phyloP scores from a whole-genome alignment of 30 jellyfish, hydroid and myxozoan genomes.

The Mastigias papua region DNA sequence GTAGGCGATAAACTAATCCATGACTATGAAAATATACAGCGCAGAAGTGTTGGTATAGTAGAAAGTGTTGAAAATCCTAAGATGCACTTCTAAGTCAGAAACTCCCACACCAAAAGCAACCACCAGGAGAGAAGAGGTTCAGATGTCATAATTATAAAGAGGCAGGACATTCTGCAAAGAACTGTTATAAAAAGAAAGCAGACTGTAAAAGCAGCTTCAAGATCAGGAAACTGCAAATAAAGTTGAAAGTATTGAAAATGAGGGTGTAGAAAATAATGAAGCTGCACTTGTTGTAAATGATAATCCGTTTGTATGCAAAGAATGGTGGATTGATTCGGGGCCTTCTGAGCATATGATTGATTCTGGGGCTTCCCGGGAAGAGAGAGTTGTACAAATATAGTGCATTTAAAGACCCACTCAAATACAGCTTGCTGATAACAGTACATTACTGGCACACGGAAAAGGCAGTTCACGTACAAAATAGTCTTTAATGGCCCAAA shows the following conservation, averaged over 20 bases:
- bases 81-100: conserved; percentile 7
- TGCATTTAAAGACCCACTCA: conserved; percentile 9
- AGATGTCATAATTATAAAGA: conserved; percentile 38
- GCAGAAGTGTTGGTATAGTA: neutral
- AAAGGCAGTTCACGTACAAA: conserved; percentile 22
- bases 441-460: conserved; percentile 45
- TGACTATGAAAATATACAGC: conserved; percentile 18
- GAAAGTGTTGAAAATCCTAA: neutral
- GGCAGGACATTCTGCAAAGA: conserved; percentile 52
- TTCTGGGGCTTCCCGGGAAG: conserved; percentile 53
- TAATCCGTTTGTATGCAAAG: neutral
- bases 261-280: neutral
- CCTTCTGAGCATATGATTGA: conserved; percentile 65
- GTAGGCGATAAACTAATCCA: conserved; percentile 7
- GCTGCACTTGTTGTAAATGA: neutral
- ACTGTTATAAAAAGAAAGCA: no score
- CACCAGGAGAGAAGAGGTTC: conserved; percentile 9
- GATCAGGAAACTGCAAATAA: neutral
- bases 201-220: conserved; percentile 26
- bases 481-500: conserved; percentile 38
- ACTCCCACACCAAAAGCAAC: neutral
- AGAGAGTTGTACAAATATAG: conserved; percentile 1
- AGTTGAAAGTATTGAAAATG: neutral
- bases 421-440: conserved; percentile 59
- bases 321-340: conserved; percentile 71